phyloP scores from a whole-genome alignment of 2,888 invertebrate genomes.

The Leptinotarsa tumamoca region DNA sequence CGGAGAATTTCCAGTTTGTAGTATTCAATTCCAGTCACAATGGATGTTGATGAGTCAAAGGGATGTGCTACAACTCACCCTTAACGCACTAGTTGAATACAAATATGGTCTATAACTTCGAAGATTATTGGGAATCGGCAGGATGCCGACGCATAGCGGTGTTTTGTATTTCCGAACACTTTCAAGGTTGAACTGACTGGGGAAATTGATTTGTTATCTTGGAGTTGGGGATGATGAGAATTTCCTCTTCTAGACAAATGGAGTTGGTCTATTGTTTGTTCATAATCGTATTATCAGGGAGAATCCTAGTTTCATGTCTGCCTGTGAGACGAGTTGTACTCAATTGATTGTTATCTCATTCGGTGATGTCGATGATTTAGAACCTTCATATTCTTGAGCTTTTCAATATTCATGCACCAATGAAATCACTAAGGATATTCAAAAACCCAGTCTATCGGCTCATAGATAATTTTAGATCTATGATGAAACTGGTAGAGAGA shows the following conservation, averaged over 20 bases:
- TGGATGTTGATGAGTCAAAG: constrained; percentile 63
- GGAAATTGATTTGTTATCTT: constrained; percentile 12
- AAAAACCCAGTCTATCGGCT: no score
- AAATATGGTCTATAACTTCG: constrained; percentile 47
- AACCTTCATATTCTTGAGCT: not conserved
- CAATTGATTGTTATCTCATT: no score
- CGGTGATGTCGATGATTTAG: not conserved
- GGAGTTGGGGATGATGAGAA: constrained; percentile 4
- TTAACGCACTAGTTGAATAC: constrained; percentile 57
- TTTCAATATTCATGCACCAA: no score
- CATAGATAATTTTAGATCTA: no score
- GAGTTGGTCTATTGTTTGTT: constrained; percentile 2
- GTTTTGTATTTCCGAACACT: constrained; percentile 19
- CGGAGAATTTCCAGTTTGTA: constrained; percentile 62
- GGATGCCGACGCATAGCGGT: constrained; percentile 1
- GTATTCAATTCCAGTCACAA: constrained; percentile 63
- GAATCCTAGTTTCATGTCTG: not conserved
- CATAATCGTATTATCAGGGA: not conserved
- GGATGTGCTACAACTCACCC: constrained; percentile 55
- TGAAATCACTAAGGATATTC: no score
- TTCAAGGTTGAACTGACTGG: constrained; percentile 14
- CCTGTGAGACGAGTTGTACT: not conserved
- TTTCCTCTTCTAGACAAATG: constrained; percentile 1
- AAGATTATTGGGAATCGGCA: constrained; percentile 33
- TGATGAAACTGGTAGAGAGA: no score